Evolutionary conservation across 2,113 vertebrate species (phyloP), one percentile per base, ranked within the genome.

Genomic region (Sylvilagus bachmani): DNA sequence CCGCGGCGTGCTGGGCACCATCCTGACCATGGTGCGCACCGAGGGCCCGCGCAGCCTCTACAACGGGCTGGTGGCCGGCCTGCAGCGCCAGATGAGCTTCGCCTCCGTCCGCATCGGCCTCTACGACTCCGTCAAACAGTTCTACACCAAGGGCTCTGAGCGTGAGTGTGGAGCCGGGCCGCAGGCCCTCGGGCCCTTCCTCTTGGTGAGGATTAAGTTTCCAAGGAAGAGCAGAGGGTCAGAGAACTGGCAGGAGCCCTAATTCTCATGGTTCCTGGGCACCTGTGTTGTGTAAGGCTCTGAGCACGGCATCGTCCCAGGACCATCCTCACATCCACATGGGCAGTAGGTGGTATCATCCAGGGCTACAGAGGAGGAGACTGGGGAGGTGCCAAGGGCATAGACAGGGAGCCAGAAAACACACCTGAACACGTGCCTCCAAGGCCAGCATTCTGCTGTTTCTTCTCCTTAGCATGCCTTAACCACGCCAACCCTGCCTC

Each of bases 21-120:
- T 99, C 90, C 94, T 98, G 95, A 99, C 99, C 98, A 99, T 99
- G 98, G 98, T 99, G 97, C 98, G 96, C 96, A 99, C 79, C 0
- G 99, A 99, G 96, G 99, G 99, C 0, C 96, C 98, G 0, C 92
- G 97, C 82, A 99, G 99, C 89, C 99, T 99, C 19, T 99, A 99
- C 98, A 98, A 94, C 0, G 99, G 99, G 25, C 94, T 99, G 97
- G 98, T 96, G 8, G 99, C 99, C 0, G 99, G 99, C 10, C 98
- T 99, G 78, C 99, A 99, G 80, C 98, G 99, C 29, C 99, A 99
- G 98, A 99, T 99, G 99, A 98, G 99, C 96, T 99, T 99, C 0
- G 98, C 99, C 17, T 99, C 99, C 0, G 98, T 99, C 95, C 99
- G 99, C 53, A 99, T 99, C 0, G 99, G 99, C 10, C 98, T 99